phyloP scores from a whole-genome alignment of 2,797 vertebrate species.

The Pipistrellus pygmaeus region DNA sequence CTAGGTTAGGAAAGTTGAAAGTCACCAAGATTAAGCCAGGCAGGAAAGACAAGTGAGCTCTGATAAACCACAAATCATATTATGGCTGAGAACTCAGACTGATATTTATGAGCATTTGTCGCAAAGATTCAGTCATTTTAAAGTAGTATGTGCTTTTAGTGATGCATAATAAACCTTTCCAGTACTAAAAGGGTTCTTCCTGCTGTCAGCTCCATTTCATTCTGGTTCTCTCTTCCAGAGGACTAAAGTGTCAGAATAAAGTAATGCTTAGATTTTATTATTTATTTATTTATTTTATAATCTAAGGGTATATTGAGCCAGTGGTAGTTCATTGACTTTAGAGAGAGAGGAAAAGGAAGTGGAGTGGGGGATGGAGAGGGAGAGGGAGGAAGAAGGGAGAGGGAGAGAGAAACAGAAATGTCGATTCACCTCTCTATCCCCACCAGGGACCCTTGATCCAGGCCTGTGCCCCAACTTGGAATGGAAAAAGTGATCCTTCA shows the following conservation, averaged over 20 bases:
- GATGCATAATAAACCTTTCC: background rate
- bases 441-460: background rate
- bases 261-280: background rate
- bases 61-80: conserved; percentile 34
- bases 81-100: conserved; percentile 21
- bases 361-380: no score
- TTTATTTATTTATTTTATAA: no score
- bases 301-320: background rate
- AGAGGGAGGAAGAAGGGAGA: background rate
- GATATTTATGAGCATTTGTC: conserved; percentile 24
- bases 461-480: background rate
- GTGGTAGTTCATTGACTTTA: background rate
- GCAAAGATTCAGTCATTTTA: background rate
- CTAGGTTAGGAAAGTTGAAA: conserved; percentile 44
- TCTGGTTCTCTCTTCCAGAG: background rate
- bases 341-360: background rate
- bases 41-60: conserved; percentile 23
- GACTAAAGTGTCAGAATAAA: background rate
- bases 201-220: background rate
- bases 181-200: background rate
- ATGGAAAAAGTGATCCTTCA: background rate
- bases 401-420: background rate
- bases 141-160: background rate
- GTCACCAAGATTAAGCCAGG: conserved; percentile 20
- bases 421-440: no score